Conservation (phyloP, 2,888 invertebrate genomes). For the Branchellion lobata region DNA sequence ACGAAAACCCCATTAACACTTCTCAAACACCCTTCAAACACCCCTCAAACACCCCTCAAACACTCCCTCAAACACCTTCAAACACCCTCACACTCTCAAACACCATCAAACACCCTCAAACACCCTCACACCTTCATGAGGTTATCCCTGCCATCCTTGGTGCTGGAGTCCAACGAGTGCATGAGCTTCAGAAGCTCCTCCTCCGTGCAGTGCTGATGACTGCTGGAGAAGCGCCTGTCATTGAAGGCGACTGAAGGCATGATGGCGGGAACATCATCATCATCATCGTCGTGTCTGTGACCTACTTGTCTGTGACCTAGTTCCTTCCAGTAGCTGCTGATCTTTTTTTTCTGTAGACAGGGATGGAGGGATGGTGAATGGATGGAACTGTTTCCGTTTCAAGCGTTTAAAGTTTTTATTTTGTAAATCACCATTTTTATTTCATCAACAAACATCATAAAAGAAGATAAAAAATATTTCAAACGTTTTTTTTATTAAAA, state of each 20-base stretch:
- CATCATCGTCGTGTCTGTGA: not conserved
- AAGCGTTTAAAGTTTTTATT: no score
- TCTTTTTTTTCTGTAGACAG: not conserved
- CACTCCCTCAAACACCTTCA: not conserved
- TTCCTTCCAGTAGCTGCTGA: constrained; percentile 2
- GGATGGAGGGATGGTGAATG: not conserved
- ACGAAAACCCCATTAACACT: no score
- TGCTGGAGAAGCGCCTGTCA: not conserved
- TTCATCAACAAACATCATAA: no score
- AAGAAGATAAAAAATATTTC: no score
- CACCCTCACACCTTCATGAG: not conserved
- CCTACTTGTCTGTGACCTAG: not conserved
- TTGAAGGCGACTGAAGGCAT: not conserved
- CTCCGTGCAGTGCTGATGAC: not conserved
- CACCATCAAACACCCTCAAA: no score
- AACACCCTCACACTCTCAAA: not conserved
- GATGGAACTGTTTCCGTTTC: no score
- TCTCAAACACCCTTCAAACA: no score
- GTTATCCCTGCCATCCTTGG: not conserved
- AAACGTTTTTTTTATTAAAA: no score
- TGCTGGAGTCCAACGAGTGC: not conserved
- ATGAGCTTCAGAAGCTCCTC: constrained; percentile 7
- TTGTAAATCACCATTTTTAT: no score
- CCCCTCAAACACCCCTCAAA: no score
- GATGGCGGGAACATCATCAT: not conserved